Percentiles rank a stretch among this genome's conserved stretches.
Conservation (phyloP, 2,888 invertebrate species). For the Cabera pusaria region DNA sequence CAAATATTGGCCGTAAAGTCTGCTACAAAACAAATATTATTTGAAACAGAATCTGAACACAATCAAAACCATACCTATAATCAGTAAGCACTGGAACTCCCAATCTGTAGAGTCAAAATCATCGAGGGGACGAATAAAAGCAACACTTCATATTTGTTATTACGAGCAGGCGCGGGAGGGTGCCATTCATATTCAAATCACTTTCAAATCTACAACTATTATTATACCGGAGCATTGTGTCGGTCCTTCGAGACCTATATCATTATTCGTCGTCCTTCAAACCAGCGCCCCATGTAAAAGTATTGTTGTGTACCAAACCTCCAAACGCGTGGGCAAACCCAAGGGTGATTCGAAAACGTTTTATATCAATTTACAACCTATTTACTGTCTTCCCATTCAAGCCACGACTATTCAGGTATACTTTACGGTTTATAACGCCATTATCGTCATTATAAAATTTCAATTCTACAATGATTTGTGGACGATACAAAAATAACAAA, state of each 20-base stretch:
- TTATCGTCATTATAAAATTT: constrained; percentile 48
- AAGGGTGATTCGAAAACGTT: constrained; percentile 67
- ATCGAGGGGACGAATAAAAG: constrained; percentile 69
- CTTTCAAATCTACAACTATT: constrained; percentile 83
- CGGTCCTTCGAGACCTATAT: constrained; percentile 77
- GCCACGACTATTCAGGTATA: constrained; percentile 53
- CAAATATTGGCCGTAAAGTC: too few species aligned
- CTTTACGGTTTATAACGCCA: constrained; percentile 57
- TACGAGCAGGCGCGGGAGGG: constrained; percentile 77
- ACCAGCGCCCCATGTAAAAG: constrained; percentile 67
- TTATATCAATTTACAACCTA: constrained; percentile 75
- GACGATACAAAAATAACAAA: constrained; percentile 49
- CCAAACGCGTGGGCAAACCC: constrained; percentile 49
- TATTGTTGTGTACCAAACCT: constrained; percentile 63
- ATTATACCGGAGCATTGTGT: constrained; percentile 77
- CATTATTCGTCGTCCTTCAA: constrained; percentile 77
- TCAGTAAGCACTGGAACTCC: constrained; percentile 63
- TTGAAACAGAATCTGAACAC: constrained; percentile 19
- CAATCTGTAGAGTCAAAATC: constrained; percentile 76
- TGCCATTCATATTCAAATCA: constrained; percentile 81
- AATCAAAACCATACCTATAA: constrained; percentile 55
- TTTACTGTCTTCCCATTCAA: constrained; percentile 57
- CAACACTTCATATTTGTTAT: constrained; percentile 82
- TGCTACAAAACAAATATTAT: constrained; percentile 35
- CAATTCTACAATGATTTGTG: constrained; percentile 45